A percentile compares a stretch with the other conserved stretches of the same genome.
Evolutionary conservation across 2,113 vertebrate genomes (phyloP).

Genomic region (Nothoprocta pentlandii): DNA sequence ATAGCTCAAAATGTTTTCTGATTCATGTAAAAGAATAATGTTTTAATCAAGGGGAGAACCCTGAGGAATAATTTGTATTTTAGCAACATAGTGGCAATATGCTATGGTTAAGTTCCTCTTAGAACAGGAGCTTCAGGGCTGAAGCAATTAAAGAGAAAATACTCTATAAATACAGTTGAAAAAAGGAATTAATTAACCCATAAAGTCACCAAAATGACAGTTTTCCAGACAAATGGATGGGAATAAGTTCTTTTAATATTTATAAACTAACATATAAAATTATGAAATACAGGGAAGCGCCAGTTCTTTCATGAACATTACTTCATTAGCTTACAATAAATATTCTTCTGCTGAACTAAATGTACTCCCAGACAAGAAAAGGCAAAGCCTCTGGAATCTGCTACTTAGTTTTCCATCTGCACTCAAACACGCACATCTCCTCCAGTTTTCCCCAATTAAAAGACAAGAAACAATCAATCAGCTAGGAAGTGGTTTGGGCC

Average conservation of each 20-base stretch:
- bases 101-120: neutral
- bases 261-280: neutral
- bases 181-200: neutral
- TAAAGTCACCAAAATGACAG: neutral
- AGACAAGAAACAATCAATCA: neutral
- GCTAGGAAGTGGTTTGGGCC: constrained; percentile 4
- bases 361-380: neutral
- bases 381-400: neutral
- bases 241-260: neutral
- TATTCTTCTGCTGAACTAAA: neutral
- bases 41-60: neutral
- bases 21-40: neutral
- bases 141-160: constrained; percentile 3
- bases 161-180: neutral
- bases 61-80: neutral
- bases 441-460: constrained; percentile 4
- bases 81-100: neutral
- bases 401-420: neutral
- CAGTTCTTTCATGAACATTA: neutral
- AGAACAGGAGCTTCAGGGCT: neutral
- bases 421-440: neutral
- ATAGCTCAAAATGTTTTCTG: neutral
- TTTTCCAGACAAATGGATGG: neutral
- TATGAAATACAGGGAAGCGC: neutral
- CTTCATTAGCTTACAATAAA: neutral